Base-by-base conservation (phyloP, 2,113 vertebrate genomes). In the Pterophyllum scalare region DNA sequence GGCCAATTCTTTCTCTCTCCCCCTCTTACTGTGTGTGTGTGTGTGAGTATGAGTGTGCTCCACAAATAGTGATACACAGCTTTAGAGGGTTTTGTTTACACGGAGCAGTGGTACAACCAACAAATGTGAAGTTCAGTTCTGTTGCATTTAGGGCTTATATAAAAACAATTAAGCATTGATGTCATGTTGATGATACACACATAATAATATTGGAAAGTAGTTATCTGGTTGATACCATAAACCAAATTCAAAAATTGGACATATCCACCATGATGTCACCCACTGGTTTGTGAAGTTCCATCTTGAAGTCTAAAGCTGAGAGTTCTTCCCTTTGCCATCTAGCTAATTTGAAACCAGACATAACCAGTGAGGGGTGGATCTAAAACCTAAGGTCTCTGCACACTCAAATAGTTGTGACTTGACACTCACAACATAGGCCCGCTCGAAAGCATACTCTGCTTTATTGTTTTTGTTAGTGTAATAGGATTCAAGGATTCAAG, bases 51-150 rank as follows among this genome's bases (percentile, higher is more conserved):
- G 11, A 49, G 22, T 57, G 56, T 33, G 59, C 3, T 76, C 56
- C 72, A 19, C 67, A 67, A 80, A 70, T 10, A 60, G 61, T 35
- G 72, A 82, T 57, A 12, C 14, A 62, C 49, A 65, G 58, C 49
- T 84, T 80, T 84, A 82, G 80, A 59, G 20, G 24, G 54, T 59
- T 81, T 87, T 79, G 40, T 33, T 74, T 79, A 15, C 40, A 33
- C n/a, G 15, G 46, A 13, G 12, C 74, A 80, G 17, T 5, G 9
- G 8, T 12, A 17, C 20, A 56, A 38, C 10, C 8, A 28, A 8
- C 43, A 79, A 64, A 79, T 15, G 10, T 35, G 28, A 35, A 19
- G 24, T 67, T 40, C 2, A 58, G 22, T 58, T 43, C 22, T 59
- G 77, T 43, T 77, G 40, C 19, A 78, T 60, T 70, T 52, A 14